Base-by-base conservation (phyloP, 2,888 invertebrate genomes). In the Acleris laterana region DNA sequence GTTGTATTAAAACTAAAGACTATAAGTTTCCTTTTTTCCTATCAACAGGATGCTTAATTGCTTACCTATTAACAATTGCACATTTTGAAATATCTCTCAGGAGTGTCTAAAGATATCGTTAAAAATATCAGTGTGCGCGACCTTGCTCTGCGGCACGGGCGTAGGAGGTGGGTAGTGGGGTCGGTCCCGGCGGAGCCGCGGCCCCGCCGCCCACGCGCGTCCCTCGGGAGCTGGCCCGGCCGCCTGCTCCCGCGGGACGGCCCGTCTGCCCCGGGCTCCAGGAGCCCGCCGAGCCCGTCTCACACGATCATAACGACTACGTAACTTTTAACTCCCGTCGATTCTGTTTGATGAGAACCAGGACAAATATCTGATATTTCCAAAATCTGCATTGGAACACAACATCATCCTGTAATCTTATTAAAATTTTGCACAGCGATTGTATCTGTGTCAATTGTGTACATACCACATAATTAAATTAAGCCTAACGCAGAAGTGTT, bases 131-230 rank as follows among this genome's bases (percentile, higher is more conserved):
- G 85, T 79, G 84, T 81, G 77, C 72, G 78, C 79, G 76, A 82
- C 78, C 83, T 80, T 82, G 80, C 75, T 74, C 72, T 74, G 70
- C 76, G 78, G 78, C 76, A 46, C 46, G 77, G 78, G 78, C 75
- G 72, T 75, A 76, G 79, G 79, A 76, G 81, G 87, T 81, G 81
- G 84, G 81, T 77, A 77, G 78, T 81, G 81, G 74, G 81, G 80
- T 72, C 72, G 75, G 82, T 89, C 90, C 90, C 92, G 75, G 82
- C 82, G 89, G 90, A 88, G 83, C n/a, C n/a, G n/a, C 76, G 85
- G 87, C 88, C 89, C 88, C 88, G 85, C 89, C 90, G 86, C 89
- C 90, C 90, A 84, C 90, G 82, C 84, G 82, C 84, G 76, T 89
- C 91, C 85, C 90, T 20, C 46, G 90, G 83, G 92, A 84, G 77